Evolutionary conservation across 2,888 invertebrate species (phyloP).

Genomic region (Apodemia zela): DNA sequence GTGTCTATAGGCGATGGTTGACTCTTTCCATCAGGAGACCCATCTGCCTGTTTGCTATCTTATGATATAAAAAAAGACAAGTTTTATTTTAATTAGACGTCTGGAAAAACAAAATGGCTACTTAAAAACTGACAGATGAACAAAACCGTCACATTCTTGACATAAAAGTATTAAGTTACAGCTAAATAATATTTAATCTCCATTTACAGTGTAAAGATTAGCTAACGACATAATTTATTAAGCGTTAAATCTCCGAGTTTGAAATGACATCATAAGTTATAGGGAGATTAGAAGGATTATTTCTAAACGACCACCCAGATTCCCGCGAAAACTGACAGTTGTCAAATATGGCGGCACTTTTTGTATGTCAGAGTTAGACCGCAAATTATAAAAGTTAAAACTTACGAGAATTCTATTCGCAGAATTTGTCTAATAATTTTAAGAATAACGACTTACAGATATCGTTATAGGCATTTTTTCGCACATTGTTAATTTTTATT

Average conservation of each 20-base stretch:
- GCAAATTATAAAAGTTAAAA: slow-evolving; percentile 22
- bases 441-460: not conserved
- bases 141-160: not conserved
- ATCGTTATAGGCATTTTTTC: not conserved
- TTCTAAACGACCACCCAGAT: slow-evolving; percentile 23
- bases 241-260: slow-evolving; percentile 10
- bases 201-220: slow-evolving; percentile 14
- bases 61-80: too few species aligned
- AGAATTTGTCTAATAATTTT: slow-evolving; percentile 7
- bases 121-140: not conserved
- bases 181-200: slow-evolving; percentile 36
- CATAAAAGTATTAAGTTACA: slow-evolving; percentile 16
- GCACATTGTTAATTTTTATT: not conserved
- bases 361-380: slow-evolving; percentile 21
- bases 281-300: slow-evolving; percentile 14
- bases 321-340: slow-evolving; percentile 46
- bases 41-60: too few species aligned
- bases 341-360: slow-evolving; percentile 40
- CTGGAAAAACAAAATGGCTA: not conserved
- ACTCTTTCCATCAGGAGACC: too few species aligned
- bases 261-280: slow-evolving; percentile 13
- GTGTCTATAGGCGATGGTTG: too few species aligned
- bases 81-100: not conserved
- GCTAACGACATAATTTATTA: slow-evolving; percentile 16
- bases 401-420: not conserved